A percentile compares a stretch with the other conserved stretches of the same genome.
Conservation (phyloP, 2,888 invertebrate genomes). For the Parapristionchus giblindavisi region DNA sequence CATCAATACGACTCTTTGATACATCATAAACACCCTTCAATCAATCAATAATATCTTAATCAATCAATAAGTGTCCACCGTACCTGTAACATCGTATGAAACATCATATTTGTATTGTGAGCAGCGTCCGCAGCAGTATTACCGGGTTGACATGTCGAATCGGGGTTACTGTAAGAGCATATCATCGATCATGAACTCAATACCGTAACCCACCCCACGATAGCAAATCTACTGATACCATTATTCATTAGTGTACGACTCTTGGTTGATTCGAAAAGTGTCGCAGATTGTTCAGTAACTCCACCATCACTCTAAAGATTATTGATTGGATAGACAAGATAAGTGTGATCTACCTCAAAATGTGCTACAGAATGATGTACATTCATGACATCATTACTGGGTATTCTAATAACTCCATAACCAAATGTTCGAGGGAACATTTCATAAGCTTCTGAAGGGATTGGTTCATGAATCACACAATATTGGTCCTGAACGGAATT, state of each 20-base stretch:
- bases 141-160: slow-evolving; percentile 30
- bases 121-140: slow-evolving; percentile 27
- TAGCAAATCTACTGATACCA: slow-evolving; percentile 30
- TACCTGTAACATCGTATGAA: slow-evolving; percentile 32
- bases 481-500: background rate
- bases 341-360: slow-evolving; percentile 8
- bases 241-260: slow-evolving; percentile 25
- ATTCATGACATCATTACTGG: background rate
- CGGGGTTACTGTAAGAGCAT: slow-evolving; percentile 24
- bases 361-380: slow-evolving; percentile 33
- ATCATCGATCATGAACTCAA: background rate
- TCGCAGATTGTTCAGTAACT: slow-evolving; percentile 26
- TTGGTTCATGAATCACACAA: slow-evolving; percentile 29
- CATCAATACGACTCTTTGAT: background rate
- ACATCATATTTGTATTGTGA: slow-evolving; percentile 27
- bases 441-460: background rate
- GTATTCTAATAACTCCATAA: background rate
- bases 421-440: slow-evolving; percentile 26
- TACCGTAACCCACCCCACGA: background rate
- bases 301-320: slow-evolving; percentile 29
- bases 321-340: background rate
- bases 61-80: background rate
- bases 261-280: slow-evolving; percentile 24
- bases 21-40: slow-evolving; percentile 23
- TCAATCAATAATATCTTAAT: background rate